A percentile compares a stretch with the other conserved stretches of the same genome.
Evolutionary conservation across 2,888 invertebrate genomes (phyloP).

Genomic region (Boloria selene): DNA sequence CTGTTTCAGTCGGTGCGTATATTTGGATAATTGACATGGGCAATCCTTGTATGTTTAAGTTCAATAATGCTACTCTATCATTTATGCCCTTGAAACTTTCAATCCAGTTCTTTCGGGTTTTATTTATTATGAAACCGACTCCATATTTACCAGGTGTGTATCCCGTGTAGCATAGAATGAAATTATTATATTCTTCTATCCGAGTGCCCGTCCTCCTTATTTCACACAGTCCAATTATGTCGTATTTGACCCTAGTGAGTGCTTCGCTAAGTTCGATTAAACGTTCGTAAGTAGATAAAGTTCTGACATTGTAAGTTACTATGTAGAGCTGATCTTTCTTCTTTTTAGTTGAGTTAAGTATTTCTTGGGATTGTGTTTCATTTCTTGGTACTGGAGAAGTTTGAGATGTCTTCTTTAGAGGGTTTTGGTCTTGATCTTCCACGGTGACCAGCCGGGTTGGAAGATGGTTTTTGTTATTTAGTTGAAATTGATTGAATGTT

Average conservation of each 20-base stretch:
- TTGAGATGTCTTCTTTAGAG: not conserved
- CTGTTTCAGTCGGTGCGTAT: conserved; percentile 39
- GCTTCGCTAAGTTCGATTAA: not conserved
- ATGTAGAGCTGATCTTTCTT: not conserved
- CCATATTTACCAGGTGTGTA: too few relatives aligned
- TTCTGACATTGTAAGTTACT: conserved; percentile 1
- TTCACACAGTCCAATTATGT: not conserved
- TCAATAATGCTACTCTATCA: conserved; percentile 42
- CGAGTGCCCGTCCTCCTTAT: not conserved
- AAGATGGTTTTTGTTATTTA: conserved; percentile 7
- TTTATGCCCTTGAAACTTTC: conserved; percentile 38
- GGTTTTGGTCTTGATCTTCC: not conserved
- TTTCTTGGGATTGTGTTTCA: too few relatives aligned
- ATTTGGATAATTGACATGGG: conserved; percentile 39
- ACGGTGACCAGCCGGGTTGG: conserved; percentile 6
- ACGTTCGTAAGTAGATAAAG: not conserved
- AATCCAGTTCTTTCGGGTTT: not conserved
- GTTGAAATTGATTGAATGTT: not conserved
- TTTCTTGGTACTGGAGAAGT: conserved; percentile 1
- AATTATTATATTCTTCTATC: not conserved
- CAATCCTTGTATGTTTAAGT: conserved; percentile 27
- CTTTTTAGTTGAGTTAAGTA: too few relatives aligned
- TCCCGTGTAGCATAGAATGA: not conserved
- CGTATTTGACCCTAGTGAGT: not conserved
- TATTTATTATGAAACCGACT: too few relatives aligned